Conservation (phyloP, 2,888 invertebrate genomes). For the Drosophila hamatofila region DNA sequence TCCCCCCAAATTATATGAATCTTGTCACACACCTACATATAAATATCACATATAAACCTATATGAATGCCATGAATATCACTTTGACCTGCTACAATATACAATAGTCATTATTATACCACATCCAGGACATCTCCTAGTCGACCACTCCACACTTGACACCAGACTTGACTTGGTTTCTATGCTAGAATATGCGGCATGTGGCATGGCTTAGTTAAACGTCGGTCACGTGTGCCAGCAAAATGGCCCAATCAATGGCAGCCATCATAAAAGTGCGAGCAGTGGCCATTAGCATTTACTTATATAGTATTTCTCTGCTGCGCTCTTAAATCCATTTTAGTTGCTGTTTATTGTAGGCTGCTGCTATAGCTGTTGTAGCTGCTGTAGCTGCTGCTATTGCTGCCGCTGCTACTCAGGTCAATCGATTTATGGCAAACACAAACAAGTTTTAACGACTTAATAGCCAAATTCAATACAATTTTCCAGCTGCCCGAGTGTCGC, state of each 20-base stretch:
- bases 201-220: constrained; percentile 43
- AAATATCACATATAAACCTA: too few relatives aligned
- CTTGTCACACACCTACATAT: background rate
- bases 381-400: background rate
- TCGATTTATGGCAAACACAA: constrained; percentile 52
- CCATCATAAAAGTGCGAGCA: constrained; percentile 57
- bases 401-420: constrained; percentile 42
- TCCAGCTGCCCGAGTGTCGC: constrained; percentile 61
- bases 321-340: constrained; percentile 24
- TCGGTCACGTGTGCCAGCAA: constrained; percentile 65
- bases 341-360: constrained; percentile 31
- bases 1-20: background rate
- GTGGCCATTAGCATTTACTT: constrained; percentile 48
- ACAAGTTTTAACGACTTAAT: constrained; percentile 76
- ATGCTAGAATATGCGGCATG: constrained; percentile 9
- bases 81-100: background rate
- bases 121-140: background rate
- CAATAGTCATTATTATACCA: background rate
- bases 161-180: too few relatives aligned
- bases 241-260: constrained; percentile 67
- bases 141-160: background rate
- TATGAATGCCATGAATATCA: background rate
- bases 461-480: constrained; percentile 79
- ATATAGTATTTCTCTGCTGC: constrained; percentile 18
- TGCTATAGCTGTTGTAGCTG: too few relatives aligned